Evolutionary conservation across 2,113 vertebrate genomes (phyloP), one percentile per base, ranked within the genome.

Genomic region (Plecturocebus donacophilus): DNA sequence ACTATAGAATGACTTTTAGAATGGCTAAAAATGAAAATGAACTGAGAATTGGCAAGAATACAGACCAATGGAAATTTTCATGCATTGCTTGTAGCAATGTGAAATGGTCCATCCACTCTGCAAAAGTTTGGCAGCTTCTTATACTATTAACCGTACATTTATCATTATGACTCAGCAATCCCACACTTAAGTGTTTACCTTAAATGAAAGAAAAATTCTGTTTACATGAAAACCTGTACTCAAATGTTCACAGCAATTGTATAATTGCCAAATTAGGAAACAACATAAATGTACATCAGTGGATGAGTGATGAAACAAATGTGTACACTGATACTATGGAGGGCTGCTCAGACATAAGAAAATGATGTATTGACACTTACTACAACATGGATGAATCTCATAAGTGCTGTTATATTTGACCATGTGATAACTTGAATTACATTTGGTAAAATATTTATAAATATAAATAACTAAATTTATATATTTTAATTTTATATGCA

Each of bases 401-500:
- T 45, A 71, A 75, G n/a, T 77, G 38, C 54, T 49, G 35, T 58
- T 68, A 54, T 54, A 9, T 95, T 68, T 88, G 77, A 83, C 35
- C 8, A 38, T 45, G 35, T 88, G 77, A 88, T 68, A 66, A 77
- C 64, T 52, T 54, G 73, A 83, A 75, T 79, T 86, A 95, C 76
- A 85, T 61, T 92, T 73, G n/a, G 61, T 76, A 82, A 87, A 95
- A 54, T n/a, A 49, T 86, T 83, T 42, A 76, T 84, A 89, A 54
- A n/a, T 94, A 82, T 80, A 45, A 7, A 54, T 54, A 66, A 64
- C 23, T 70, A 75, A 23, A 47, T 61, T 61, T 86, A n/a, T 77
- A n/a, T 38, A 68, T 93, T 70, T 82, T 47, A 79, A 95, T 92
- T 92, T 95, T 87, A 54, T 91, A 82, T 58, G 66, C 79, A 20